Conservation (phyloP, 2,888 invertebrate species). For the Acanthacorydalis orientalis region DNA sequence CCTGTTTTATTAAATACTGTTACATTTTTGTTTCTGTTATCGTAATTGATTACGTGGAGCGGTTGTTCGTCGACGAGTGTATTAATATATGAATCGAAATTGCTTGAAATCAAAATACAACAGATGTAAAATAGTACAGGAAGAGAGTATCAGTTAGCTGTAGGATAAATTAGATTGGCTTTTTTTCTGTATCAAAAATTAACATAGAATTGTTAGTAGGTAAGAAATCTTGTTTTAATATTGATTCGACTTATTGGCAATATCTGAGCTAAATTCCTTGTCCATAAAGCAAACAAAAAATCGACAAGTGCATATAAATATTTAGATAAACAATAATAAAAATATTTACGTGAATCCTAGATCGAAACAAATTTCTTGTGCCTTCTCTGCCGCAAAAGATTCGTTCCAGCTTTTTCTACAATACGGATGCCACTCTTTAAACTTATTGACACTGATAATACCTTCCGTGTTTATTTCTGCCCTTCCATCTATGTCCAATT, state of each 20-base stretch:
- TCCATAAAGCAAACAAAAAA: no score
- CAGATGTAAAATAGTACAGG: neutral
- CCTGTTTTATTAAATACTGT: neutral
- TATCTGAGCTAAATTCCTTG: no score
- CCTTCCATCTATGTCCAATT: slow-evolving; percentile 39
- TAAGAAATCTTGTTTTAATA: no score
- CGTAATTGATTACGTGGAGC: neutral
- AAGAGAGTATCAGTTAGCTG: no score
- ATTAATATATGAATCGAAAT: neutral
- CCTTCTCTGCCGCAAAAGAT: slow-evolving; percentile 30
- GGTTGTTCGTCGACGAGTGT: neutral
- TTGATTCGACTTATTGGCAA: no score
- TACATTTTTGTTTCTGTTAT: neutral
- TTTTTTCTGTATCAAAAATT: no score
- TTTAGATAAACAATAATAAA: no score
- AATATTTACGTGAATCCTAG: slow-evolving; percentile 44
- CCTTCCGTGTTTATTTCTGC: slow-evolving; percentile 43
- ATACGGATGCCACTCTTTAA: slow-evolving; percentile 45
- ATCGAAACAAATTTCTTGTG: slow-evolving; percentile 42
- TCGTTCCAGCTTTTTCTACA: slow-evolving; percentile 35
- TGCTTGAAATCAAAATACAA: neutral
- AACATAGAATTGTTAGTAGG: no score
- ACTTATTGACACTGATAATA: slow-evolving; percentile 39
- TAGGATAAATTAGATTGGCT: no score
- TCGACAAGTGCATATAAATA: no score